Evolutionary conservation across 2,888 invertebrate species (phyloP).

Genomic region (Pachycephus smyrnensis): DNA sequence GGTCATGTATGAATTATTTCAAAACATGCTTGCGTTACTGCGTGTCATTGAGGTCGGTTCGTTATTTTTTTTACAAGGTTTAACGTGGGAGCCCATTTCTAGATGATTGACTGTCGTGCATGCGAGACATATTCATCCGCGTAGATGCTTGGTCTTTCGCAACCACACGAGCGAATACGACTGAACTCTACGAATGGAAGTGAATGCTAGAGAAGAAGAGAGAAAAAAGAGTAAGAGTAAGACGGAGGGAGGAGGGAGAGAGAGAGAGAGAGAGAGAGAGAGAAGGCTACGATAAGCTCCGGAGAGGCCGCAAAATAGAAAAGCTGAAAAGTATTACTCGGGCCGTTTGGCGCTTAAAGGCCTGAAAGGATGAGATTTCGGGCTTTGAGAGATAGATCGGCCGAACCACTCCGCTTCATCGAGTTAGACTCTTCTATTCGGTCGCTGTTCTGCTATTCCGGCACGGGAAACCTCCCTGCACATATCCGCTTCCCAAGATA

Average conservation of each 20-base stretch:
- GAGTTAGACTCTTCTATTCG: no score
- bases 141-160: background rate
- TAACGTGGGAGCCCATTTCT: no score
- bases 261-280: background rate
- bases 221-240: no score
- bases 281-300: slow-evolving; percentile 6
- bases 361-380: slow-evolving; percentile 43
- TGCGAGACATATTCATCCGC: background rate
- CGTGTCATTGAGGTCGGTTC: background rate
- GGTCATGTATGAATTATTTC: slow-evolving; percentile 15
- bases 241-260: no score
- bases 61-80: background rate
- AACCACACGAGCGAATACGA: background rate
- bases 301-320: slow-evolving; percentile 25
- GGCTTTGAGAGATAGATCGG: slow-evolving; percentile 35
- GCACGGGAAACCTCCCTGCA: no score
- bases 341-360: slow-evolving; percentile 26
- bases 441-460: no score
- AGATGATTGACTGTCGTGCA: no score
- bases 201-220: no score
- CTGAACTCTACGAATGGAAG: no score
- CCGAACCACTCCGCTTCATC: slow-evolving; percentile 1
- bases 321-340: slow-evolving; percentile 28
- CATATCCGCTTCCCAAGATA: no score
- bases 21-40: slow-evolving; percentile 1